These are phyloP conservation scores for Leptodactylus fuscus DNA, from an alignment of 2,113 vertebrate genomes.

Conservation along the genomic window DNA sequence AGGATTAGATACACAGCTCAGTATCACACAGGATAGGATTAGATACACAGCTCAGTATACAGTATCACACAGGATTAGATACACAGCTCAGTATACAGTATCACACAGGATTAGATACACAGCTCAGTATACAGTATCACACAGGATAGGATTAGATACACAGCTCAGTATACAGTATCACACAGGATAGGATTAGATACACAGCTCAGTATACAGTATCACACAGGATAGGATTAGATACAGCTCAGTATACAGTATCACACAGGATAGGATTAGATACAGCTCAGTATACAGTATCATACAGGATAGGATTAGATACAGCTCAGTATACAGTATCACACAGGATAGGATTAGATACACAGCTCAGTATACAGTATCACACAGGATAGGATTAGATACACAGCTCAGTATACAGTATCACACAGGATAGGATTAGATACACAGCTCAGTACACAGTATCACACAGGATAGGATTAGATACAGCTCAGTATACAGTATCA, in stretches of 20 bases:
- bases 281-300: neutral
- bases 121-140: neutral
- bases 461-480: neutral
- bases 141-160: neutral
- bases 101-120: neutral
- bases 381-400: neutral
- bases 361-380: neutral
- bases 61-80: neutral
- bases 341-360: neutral
- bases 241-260: neutral
- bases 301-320: too few relatives aligned
- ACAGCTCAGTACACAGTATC: neutral
- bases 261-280: neutral
- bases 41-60: neutral
- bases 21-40: conserved; percentile 4
- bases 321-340: neutral
- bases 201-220: neutral
- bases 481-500: neutral
- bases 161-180: neutral
- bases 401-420: neutral
- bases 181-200: neutral
- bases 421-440: neutral
- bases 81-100: neutral
- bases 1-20: neutral
- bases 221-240: conserved; percentile 2